Conservation (phyloP, 2,888 invertebrate genomes). For the Thereva nobilitata region DNA sequence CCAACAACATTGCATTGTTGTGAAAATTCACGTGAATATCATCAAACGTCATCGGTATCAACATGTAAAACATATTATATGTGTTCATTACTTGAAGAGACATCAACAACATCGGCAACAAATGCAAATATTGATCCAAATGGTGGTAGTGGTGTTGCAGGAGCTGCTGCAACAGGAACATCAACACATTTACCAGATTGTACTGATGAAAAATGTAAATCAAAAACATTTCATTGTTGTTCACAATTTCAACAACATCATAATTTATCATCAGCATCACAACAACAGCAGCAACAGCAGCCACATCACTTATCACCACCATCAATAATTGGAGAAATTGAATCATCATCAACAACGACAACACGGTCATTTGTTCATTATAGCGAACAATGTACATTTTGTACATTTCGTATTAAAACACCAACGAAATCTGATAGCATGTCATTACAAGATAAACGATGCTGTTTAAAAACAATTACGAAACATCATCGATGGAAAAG, state of each 20-base stretch:
- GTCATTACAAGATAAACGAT: constrained; percentile 46
- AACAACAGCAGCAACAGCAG: constrained; percentile 46
- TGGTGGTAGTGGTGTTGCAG: constrained; percentile 45
- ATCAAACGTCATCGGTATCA: constrained; percentile 46
- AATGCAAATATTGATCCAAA: not conserved
- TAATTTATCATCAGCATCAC: constrained; percentile 40
- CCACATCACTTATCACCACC: constrained; percentile 50
- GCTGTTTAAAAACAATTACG: constrained; percentile 54
- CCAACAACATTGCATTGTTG: constrained; percentile 58
- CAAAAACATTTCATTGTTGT: constrained; percentile 57
- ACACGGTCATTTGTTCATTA: constrained; percentile 50
- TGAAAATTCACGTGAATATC: constrained; percentile 56
- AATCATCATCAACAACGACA: constrained; percentile 40
- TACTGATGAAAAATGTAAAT: constrained; percentile 42
- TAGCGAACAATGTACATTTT: constrained; percentile 57
- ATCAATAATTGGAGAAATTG: constrained; percentile 49
- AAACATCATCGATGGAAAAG: constrained; percentile 60
- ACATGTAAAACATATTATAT: constrained; percentile 56
- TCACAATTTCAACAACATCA: constrained; percentile 52
- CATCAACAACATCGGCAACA: constrained; percentile 44
- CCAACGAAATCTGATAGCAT: constrained; percentile 44
- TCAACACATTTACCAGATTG: constrained; percentile 34
- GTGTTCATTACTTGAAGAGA: constrained; percentile 62
- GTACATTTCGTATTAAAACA: constrained; percentile 56
- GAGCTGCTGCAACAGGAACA: constrained; percentile 47